These are phyloP conservation scores for Cyanistes caeruleus DNA, from an alignment of 2,113 vertebrate species.

Conservation along the genomic window DNA sequence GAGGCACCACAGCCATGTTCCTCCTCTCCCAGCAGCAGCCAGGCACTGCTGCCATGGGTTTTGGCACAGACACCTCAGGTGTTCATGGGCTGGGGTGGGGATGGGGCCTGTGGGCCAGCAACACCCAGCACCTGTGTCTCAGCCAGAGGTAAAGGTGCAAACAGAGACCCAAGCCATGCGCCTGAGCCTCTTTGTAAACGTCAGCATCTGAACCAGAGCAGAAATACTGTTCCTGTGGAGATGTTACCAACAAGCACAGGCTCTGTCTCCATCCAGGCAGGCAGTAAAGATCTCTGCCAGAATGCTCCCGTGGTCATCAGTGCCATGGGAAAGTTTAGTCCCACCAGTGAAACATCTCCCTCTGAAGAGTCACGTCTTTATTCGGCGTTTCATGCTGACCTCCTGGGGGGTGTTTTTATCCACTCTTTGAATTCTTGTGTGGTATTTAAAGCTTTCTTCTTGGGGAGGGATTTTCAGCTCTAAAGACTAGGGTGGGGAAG, in stretches of 20 bases:
- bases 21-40: neutral
- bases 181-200: neutral
- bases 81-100: accelerated
- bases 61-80: neutral
- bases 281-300: neutral
- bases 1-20: accelerated
- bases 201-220: neutral
- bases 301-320: accelerated
- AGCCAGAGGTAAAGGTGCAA: neutral
- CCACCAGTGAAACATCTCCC: neutral
- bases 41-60: neutral
- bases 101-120: accelerated
- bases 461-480: neutral
- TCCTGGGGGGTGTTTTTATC: accelerated
- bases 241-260: neutral
- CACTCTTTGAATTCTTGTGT: neutral
- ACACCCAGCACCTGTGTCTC: accelerated
- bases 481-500: neutral
- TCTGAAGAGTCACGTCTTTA: accelerated
- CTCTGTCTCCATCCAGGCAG: accelerated
- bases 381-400: neutral
- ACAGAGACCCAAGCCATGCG: neutral
- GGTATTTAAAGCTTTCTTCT: neutral
- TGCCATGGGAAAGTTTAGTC: neutral
- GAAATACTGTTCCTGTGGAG: neutral